Evolutionary conservation across 2,797 vertebrate genomes (phyloP), one percentile per base, ranked within the genome.

Genomic region (Xenopus petersii): DNA sequence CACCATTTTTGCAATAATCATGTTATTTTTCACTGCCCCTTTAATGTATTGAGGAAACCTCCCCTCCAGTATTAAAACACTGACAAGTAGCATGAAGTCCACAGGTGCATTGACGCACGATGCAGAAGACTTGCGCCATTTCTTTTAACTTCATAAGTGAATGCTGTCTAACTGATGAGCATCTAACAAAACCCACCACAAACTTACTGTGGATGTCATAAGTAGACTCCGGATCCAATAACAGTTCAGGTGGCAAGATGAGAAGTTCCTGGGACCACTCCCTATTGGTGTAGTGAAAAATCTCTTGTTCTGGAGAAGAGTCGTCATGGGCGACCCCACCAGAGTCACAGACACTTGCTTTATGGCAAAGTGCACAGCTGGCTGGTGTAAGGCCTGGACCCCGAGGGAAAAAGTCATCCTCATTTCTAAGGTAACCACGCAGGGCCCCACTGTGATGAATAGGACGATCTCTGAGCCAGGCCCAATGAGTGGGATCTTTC

Each of bases 391-490:
- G 26, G 2, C 81, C 79, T 0, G 83, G 85, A 1, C 82, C 81
- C 21, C 73, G 49, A 0, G 83, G 82, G 2, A 82, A 74, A 2
- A 73, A 49, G 2, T 74, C 63, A 42, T 63, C 55, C 11, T 83
- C 81, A 3, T 69, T 71, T 46, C 68, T 61, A 1, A 81, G 64
- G 66, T 72, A 83, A 30, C 73, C 75, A 63, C 87, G 79, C 17
- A 79, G 66, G 8, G 81, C 88, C 10, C 82, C 84, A 1, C 87
- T 82, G 3, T 86, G 86, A 73, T 85, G 83, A 30, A 65, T 12
- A 0, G 69, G 73, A 17, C 82, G 75, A 11, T 85, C 81, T 7
- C 81, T 75, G 2, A 79, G 77, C 84, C 87, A 88, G 16, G 79
- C 85, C 83, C 86, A 85, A n/a, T 86, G 83, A 9, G 70, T 74